Evolutionary conservation across 92 coral and sea anemone genomes (phyloP).

Genomic region (Actinostola sp.): DNA sequence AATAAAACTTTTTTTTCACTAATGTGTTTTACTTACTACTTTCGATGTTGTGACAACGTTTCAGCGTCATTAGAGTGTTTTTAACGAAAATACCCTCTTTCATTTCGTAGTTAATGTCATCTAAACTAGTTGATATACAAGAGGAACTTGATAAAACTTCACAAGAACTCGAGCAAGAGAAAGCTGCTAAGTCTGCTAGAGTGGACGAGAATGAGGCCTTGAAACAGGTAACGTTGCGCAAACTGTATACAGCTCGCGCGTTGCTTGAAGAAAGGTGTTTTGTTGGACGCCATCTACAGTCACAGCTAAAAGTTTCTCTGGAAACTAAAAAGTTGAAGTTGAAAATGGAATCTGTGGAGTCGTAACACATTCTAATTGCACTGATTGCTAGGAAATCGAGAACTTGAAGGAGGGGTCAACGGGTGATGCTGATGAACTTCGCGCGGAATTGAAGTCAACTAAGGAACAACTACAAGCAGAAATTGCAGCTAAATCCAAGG

Average conservation of each 20-base stretch:
- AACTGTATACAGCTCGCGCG: too few relatives aligned
- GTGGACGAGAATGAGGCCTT: constrained; percentile 76
- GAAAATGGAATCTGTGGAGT: too few relatives aligned
- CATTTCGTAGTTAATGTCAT: constrained; percentile 59
- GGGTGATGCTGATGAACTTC: constrained; percentile 73
- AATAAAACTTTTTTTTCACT: too few relatives aligned
- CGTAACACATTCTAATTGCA: background rate
- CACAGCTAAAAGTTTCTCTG: too few relatives aligned
- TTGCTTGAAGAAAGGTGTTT: too few relatives aligned
- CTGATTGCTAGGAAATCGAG: constrained; percentile 71
- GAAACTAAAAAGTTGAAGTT: too few relatives aligned
- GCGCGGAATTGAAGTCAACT: constrained; percentile 80
- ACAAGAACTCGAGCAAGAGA: constrained; percentile 81
- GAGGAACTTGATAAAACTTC: constrained; percentile 71
- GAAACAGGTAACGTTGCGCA: constrained; percentile 62
- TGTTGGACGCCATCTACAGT: too few relatives aligned
- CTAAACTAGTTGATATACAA: constrained; percentile 67
- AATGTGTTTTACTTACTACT: too few relatives aligned
- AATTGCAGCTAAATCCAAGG: constrained; percentile 71
- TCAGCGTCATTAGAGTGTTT: background rate
- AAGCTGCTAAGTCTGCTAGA: constrained; percentile 59
- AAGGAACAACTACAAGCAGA: constrained; percentile 81
- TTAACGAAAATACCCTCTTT: background rate
- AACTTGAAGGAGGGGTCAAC: constrained; percentile 81
- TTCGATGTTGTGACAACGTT: too few relatives aligned